Base-by-base conservation (phyloP, 2,797 vertebrate species). In the Tenualosa ilisha region DNA sequence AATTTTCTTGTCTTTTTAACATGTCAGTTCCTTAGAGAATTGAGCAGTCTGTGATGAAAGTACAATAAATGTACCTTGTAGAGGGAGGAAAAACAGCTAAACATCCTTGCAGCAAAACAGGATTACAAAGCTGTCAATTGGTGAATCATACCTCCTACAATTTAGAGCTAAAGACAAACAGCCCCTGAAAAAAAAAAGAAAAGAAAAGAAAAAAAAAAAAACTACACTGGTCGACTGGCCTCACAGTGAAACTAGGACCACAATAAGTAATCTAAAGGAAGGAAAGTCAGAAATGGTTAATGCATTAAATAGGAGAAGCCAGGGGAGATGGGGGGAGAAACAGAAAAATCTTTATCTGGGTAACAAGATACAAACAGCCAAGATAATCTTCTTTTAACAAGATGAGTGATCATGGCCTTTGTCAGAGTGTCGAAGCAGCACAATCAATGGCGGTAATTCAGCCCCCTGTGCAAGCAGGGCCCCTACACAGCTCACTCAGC, bases 381-480 rank as follows among this genome's bases (percentile, higher is more conserved):
- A 79, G 87, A 94, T 95, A 95, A 96, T 95, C 93, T 84, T 87
- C 92, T 94, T 94, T 94, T 95, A 95, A 95, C 95, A 93, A 93
- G 91, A 95, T 94, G 94, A 95, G 92, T 92, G 94, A 95, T 95
- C 93, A 90, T 91, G 90, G 92, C 91, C 91, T 93, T 95, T 95
- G 94, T 94, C 89, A 89, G 93, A 86, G 90, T 81, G 89, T 92
- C 92, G 89, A 91, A 92, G 92, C 90, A 46, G 82, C 91, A 90
- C 92, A 94, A 94, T 96, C 95, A 94, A 95, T 96, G 93, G 83
- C 84, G 92, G 92, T 93, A 93, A 95, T 95, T 95, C 93, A 94
- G 89, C 89, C 91, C 86, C 91, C 86, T 65, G 84, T 43, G 85
- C 85, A 86, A 82, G 56, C 83, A 82, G 87, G 87, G 82, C 84